Percentiles rank a stretch among this genome's conserved stretches.
Conservation (phyloP, 2,113 vertebrate species). For the Pluvianellus socialis region DNA sequence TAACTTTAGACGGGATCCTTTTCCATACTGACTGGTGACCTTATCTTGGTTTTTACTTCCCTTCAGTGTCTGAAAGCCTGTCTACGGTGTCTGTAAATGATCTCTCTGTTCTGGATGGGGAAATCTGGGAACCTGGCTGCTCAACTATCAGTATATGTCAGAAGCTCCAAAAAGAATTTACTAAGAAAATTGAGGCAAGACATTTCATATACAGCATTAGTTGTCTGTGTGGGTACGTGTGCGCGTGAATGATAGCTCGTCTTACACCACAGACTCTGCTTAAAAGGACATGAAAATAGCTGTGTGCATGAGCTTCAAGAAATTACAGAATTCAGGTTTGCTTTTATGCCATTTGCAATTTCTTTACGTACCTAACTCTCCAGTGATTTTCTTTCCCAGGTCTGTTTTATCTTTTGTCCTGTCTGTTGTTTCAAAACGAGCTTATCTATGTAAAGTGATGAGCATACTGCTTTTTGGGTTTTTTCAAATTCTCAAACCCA, state of each 20-base stretch:
- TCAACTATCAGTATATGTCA: constrained; percentile 72
- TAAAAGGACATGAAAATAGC: neutral
- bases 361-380: neutral
- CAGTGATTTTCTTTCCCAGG: neutral
- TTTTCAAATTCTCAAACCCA: neutral
- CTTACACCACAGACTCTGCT: neutral
- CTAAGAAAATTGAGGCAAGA: constrained; percentile 84
- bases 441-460: neutral
- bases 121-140: constrained; percentile 44
- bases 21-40: neutral
- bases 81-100: constrained; percentile 56
- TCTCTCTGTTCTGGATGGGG: neutral
- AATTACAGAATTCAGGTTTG: neutral
- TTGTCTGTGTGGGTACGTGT: neutral
- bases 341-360: neutral
- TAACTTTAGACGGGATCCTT: neutral
- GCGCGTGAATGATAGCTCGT: neutral
- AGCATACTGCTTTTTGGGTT: neutral
- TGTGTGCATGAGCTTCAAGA: neutral
- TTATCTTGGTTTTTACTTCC: neutral
- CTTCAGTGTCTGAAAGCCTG: constrained; percentile 44
- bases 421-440: neutral
- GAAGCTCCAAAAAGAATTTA: constrained; percentile 80
- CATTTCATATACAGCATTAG: neutral
- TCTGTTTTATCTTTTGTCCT: neutral